These are phyloP conservation scores for Batillaria attramentaria DNA, from an alignment of 1,140 invertebrate genomes.

Conservation along the genomic window DNA sequence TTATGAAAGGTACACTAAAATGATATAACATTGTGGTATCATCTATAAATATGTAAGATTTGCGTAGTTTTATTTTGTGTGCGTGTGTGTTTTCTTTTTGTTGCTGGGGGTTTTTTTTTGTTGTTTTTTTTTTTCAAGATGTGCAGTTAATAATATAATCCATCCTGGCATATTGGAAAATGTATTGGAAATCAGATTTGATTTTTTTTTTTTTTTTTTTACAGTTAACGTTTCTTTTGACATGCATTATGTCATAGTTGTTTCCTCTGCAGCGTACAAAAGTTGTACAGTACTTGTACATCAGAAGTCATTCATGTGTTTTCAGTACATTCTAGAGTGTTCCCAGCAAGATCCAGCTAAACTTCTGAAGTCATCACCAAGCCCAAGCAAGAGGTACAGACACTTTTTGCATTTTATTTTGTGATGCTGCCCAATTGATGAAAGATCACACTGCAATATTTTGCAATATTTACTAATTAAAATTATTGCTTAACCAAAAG, in stretches of 20 bases:
- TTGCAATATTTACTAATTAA: no score
- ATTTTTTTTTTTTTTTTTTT: no score
- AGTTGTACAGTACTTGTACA: background rate
- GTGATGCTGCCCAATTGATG: background rate
- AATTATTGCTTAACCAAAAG: background rate
- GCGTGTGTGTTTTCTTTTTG: no score
- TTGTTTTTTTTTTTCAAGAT: no score
- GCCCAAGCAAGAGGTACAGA: constrained; percentile 31
- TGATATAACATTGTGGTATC: background rate
- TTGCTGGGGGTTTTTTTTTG: no score
- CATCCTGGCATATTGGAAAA: background rate
- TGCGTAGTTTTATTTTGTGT: background rate
- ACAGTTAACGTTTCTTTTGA: no score
- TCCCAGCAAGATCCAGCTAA: constrained; percentile 55
- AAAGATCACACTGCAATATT: background rate
- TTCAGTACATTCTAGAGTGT: constrained; percentile 56
- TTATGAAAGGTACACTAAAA: background rate
- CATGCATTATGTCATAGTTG: no score
- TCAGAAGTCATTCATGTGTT: constrained; percentile 29
- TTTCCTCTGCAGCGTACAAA: no score
- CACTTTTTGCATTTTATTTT: background rate
- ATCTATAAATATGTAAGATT: background rate
- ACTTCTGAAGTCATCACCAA: constrained; percentile 36
- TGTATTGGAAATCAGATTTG: background rate
- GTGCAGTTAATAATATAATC: background rate